Percentiles rank a stretch among this genome's conserved stretches.
phyloP scores from a whole-genome alignment of 2,797 vertebrate species.

The Diplodus puntazzo region DNA sequence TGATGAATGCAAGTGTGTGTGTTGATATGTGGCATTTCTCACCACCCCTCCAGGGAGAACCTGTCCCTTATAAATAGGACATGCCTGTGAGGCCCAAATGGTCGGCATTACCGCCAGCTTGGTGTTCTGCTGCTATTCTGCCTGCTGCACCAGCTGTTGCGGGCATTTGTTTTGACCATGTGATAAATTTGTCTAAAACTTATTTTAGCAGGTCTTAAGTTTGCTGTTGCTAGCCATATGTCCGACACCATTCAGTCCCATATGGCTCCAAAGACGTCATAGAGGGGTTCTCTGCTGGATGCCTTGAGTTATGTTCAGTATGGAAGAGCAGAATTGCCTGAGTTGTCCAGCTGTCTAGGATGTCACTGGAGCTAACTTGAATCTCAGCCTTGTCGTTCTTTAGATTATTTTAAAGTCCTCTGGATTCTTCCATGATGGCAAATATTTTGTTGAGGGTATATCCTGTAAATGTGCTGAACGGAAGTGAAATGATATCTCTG shows the following conservation, averaged over 20 bases:
- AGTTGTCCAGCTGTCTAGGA: slow-evolving; percentile 10
- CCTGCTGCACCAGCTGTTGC: slow-evolving; percentile 59
- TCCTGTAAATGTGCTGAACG: slow-evolving; percentile 13
- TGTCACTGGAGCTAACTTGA: slow-evolving; percentile 16
- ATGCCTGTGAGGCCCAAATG: slow-evolving; percentile 50
- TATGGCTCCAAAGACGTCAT: slow-evolving; percentile 46
- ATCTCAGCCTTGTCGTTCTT: slow-evolving; percentile 15
- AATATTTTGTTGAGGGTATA: slow-evolving; percentile 15
- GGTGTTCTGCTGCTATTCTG: slow-evolving; percentile 50
- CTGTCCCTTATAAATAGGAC: slow-evolving; percentile 69
- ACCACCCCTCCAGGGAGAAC: slow-evolving; percentile 41
- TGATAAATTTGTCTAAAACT: slow-evolving; percentile 59
- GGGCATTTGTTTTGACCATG: slow-evolving; percentile 56
- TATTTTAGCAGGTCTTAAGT: slow-evolving; percentile 56
- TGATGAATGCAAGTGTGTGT: slow-evolving; percentile 30
- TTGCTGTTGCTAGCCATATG: slow-evolving; percentile 54
- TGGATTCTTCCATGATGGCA: slow-evolving; percentile 31
- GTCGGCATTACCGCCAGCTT: slow-evolving; percentile 55
- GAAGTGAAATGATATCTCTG: slow-evolving; percentile 37
- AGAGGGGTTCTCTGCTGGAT: slow-evolving; percentile 8
- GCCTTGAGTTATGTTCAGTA: slow-evolving; percentile 21
- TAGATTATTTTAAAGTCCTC: slow-evolving; percentile 20
- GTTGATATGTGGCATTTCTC: slow-evolving; percentile 29
- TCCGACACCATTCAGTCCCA: slow-evolving; percentile 16
- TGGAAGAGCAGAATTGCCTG: slow-evolving; percentile 16